Conservation (phyloP, 2,113 vertebrate species). For the Pteropus alecto region DNA sequence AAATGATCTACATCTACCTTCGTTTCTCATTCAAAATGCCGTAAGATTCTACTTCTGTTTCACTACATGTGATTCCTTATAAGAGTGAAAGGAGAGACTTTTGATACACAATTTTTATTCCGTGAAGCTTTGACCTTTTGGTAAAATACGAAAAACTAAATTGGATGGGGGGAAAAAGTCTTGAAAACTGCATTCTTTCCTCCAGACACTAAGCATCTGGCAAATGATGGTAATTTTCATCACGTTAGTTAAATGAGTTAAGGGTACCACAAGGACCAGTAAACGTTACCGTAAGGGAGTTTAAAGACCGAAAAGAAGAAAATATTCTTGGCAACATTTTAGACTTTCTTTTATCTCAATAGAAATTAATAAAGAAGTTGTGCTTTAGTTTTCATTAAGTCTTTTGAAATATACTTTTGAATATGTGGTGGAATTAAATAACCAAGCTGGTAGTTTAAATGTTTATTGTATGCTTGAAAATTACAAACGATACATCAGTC, state of each 20-base stretch:
- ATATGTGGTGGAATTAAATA: conserved; percentile 40
- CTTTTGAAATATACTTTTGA: conserved; percentile 13
- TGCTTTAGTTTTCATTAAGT: background rate
- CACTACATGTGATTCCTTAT: background rate
- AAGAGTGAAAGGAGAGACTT: background rate
- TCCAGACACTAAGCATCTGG: background rate
- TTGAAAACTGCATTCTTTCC: conserved; percentile 8
- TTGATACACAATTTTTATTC: conserved; percentile 23
- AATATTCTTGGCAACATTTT: background rate
- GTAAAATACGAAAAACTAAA: conserved; percentile 14
- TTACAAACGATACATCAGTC: background rate
- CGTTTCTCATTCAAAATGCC: background rate
- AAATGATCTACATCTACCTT: background rate
- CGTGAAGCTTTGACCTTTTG: background rate
- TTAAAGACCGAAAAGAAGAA: background rate
- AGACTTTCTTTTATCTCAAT: conserved; percentile 18
- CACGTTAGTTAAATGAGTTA: background rate
- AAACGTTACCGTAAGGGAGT: background rate
- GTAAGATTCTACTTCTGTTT: background rate
- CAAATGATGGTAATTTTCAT: background rate
- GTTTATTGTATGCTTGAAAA: conserved; percentile 34
- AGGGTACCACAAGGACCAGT: background rate
- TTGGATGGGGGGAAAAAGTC: background rate
- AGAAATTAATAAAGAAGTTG: conserved; percentile 22
- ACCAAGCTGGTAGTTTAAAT: background rate